A percentile compares a stretch with the other conserved stretches of the same genome.
phyloP scores from a whole-genome alignment of 1,140 invertebrate genomes.

The Drosophila serrata region DNA sequence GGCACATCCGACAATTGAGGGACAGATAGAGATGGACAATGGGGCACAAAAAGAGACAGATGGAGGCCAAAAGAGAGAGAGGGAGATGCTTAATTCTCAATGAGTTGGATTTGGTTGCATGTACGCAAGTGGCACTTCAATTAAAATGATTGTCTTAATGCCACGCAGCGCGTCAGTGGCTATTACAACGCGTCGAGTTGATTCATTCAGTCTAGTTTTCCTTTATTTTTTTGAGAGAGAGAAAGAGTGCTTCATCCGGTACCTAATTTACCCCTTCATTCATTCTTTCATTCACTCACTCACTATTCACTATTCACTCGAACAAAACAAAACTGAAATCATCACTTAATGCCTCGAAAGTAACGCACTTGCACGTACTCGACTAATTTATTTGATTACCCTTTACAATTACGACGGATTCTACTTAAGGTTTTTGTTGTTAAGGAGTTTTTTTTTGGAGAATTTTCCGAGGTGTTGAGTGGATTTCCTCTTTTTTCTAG shows the following conservation, averaged over 20 bases:
- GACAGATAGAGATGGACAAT: constrained; percentile 20
- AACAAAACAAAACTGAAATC: constrained; percentile 51
- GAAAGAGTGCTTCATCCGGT: constrained; percentile 41
- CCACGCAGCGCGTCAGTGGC: constrained; percentile 40
- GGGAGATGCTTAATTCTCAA: constrained; percentile 30
- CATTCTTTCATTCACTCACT: constrained; percentile 25
- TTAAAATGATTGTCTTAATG: constrained; percentile 83
- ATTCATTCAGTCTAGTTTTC: constrained; percentile 57
- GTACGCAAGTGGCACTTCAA: constrained; percentile 74
- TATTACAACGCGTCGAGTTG: constrained; percentile 67
- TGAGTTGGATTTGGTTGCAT: constrained; percentile 41
- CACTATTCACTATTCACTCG: constrained; percentile 16
- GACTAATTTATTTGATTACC: constrained; percentile 79
- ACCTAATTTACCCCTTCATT: constrained; percentile 29
- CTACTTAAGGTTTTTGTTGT: background rate
- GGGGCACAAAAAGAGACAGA: constrained; percentile 20
- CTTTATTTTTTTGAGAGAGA: constrained; percentile 22
- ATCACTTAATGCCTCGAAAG: constrained; percentile 75
- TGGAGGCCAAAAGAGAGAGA: background rate
- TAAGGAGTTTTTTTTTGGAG: background rate
- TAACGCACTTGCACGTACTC: constrained; percentile 80
- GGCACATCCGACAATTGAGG: constrained; percentile 49
- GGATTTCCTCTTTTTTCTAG: constrained; percentile 3
- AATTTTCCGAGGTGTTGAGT: constrained; percentile 10
- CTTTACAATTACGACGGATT: constrained; percentile 58